Percentiles rank a stretch among this genome's conserved stretches.
Evolutionary conservation across 2,113 vertebrate genomes (phyloP).

Genomic region (Pygoscelis antarcticus): DNA sequence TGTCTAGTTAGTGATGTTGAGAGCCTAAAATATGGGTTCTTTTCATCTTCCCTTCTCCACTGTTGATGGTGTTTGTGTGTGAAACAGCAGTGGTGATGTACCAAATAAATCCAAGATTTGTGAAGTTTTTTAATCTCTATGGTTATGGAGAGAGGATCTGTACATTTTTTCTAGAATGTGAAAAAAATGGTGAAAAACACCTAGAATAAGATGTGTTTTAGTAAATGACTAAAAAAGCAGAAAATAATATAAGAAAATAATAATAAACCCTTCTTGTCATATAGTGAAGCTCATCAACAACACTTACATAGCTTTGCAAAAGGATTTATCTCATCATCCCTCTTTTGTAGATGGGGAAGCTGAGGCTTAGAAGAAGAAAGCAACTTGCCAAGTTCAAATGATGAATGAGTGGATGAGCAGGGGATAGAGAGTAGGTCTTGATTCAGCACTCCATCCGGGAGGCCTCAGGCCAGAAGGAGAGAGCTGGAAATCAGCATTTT

Average conservation of each 20-base stretch:
- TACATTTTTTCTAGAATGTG: background rate
- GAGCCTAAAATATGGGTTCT: background rate
- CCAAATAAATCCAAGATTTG: background rate
- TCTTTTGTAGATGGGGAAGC: background rate
- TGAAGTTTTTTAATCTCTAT: background rate
- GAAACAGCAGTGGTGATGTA: background rate
- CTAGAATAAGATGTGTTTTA: background rate
- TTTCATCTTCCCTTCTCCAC: background rate
- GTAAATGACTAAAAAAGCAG: background rate
- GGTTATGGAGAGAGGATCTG: background rate
- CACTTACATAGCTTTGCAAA: background rate
- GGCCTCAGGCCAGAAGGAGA: background rate
- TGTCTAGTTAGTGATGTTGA: background rate
- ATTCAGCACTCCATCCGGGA: rapidly evolving
- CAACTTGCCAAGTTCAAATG: background rate
- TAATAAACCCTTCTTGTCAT: background rate
- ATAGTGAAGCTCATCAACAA: background rate
- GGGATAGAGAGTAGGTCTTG: background rate
- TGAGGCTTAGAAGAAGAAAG: background rate
- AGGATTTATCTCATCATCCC: background rate
- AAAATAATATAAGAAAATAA: background rate
- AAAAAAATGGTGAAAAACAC: background rate
- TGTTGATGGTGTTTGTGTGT: background rate
- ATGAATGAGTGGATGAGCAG: background rate
- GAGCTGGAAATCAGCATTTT: background rate